These are phyloP conservation scores for Trachelus troglodyta DNA, from an alignment of 2,888 invertebrate species.

Conservation along the genomic window DNA sequence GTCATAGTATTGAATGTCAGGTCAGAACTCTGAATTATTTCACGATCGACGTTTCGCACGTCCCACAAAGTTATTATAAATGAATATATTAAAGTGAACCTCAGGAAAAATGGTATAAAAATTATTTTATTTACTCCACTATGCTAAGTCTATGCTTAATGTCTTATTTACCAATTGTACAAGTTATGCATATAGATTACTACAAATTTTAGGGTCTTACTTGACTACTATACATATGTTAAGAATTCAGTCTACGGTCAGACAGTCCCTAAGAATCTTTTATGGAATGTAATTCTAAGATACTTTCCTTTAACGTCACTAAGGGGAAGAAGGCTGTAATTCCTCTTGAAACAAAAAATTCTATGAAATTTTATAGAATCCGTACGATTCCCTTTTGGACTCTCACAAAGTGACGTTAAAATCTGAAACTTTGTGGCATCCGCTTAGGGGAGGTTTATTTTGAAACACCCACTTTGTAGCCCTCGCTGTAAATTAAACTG, in stretches of 20 bases:
- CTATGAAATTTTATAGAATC: not conserved
- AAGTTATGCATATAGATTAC: not conserved
- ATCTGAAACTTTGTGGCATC: not conserved
- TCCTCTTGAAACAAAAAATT: not conserved
- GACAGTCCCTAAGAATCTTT: not conserved
- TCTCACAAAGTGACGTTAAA: not conserved
- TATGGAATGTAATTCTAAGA: not conserved
- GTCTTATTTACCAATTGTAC: not conserved
- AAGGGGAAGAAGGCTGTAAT: not conserved
- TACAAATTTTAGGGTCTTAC: not conserved
- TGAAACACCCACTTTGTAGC: not conserved
- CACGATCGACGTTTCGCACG: too few species aligned
- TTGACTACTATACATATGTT: not conserved
- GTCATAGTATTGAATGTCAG: too few species aligned
- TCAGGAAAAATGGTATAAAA: too few species aligned
- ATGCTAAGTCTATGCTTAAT: too few species aligned
- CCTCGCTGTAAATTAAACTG: not conserved
- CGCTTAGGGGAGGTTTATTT: not conserved
- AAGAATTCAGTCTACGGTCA: not conserved
- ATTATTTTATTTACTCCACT: too few species aligned
- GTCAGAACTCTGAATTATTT: too few species aligned
- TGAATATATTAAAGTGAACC: too few species aligned
- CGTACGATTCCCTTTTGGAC: not conserved
- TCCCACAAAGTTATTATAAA: too few species aligned
- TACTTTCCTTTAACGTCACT: not conserved